A percentile compares a stretch with the other conserved stretches of the same genome.
Conservation (phyloP, 2,113 vertebrate genomes). For the Onychostruthus taczanowskii region DNA sequence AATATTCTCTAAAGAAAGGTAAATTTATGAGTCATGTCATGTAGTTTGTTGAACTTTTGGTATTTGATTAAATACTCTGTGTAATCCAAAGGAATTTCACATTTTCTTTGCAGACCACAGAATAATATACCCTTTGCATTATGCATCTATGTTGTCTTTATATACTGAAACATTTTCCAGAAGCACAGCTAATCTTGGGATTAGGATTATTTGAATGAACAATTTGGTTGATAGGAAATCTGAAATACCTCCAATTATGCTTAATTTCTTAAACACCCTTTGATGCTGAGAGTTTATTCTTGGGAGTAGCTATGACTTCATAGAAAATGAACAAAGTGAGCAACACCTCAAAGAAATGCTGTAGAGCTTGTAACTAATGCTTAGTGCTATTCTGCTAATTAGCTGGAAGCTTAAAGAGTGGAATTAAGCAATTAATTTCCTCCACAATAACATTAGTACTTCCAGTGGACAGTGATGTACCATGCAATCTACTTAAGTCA, state of each 20-base stretch:
- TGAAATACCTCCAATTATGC: background rate
- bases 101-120: background rate
- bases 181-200: background rate
- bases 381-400: background rate
- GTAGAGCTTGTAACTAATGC: background rate
- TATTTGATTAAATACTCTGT: background rate
- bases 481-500: background rate
- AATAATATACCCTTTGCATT: background rate
- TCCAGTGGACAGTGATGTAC: background rate
- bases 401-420: background rate
- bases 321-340: background rate
- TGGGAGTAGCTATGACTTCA: background rate
- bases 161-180: background rate
- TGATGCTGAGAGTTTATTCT: background rate
- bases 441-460: background rate
- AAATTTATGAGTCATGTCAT: background rate
- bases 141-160: background rate
- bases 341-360: background rate
- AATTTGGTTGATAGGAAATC: background rate
- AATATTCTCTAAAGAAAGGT: background rate
- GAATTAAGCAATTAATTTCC: slow-evolving; percentile 39
- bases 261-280: background rate
- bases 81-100: background rate
- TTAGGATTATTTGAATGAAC: background rate
- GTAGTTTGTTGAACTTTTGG: background rate